Percentiles rank a stretch among this genome's conserved stretches.
These are phyloP conservation scores for Pantherophis vulpinus DNA, from an alignment of 2,797 vertebrate genomes.

Conservation along the genomic window DNA sequence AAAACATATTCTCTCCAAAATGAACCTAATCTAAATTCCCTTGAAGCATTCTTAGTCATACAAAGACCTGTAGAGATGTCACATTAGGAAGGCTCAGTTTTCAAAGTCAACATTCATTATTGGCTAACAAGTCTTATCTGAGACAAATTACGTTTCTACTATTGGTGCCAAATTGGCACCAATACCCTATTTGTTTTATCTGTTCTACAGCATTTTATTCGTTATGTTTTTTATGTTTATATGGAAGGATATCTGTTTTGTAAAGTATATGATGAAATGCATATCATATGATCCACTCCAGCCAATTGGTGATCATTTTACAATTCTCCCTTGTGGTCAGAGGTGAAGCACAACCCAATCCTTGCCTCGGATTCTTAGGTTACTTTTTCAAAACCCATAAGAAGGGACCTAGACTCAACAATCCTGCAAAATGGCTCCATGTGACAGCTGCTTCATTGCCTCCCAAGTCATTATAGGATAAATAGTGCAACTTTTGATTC, in stretches of 20 bases:
- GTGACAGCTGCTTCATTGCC: conserved; percentile 20
- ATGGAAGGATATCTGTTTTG: not conserved
- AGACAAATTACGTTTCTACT: not conserved
- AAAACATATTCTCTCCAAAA: not conserved
- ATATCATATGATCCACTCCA: not conserved
- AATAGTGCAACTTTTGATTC: conserved; percentile 7
- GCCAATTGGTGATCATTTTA: not conserved
- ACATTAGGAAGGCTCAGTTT: not conserved
- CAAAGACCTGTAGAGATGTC: not conserved
- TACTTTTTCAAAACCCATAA: too few species aligned
- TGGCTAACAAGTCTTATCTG: not conserved
- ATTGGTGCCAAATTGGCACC: not conserved
- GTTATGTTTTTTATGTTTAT: not conserved
- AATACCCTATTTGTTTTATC: not conserved
- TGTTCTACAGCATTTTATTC: not conserved
- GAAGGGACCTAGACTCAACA: not conserved
- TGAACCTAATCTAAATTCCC: not conserved
- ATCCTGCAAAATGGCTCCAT: conserved; percentile 13
- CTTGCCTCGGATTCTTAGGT: not conserved
- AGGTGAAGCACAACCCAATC: too few species aligned
- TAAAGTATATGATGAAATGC: not conserved
- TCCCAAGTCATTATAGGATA: not conserved
- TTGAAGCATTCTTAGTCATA: not conserved
- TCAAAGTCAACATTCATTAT: not conserved
- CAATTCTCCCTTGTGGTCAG: not conserved